phyloP scores from a whole-genome alignment of 2,888 invertebrate species.

The Malthinus seriepunctatus region DNA sequence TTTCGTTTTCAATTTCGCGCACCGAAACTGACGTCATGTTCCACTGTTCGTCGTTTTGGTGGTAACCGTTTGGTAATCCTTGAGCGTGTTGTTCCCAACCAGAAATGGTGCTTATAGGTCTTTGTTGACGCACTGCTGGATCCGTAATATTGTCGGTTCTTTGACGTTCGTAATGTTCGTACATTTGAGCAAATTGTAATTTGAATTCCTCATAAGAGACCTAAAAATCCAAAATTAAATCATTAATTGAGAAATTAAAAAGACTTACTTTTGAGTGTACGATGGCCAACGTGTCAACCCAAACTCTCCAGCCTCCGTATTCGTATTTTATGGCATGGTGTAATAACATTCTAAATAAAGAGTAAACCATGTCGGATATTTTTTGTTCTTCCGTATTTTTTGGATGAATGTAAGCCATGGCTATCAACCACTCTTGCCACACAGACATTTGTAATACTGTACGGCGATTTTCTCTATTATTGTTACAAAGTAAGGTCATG shows the following conservation, averaged over 20 bases:
- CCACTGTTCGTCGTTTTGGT: constrained; percentile 47
- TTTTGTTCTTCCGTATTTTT: constrained; percentile 93
- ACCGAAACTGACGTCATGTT: constrained; percentile 39
- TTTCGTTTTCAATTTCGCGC: constrained; percentile 47
- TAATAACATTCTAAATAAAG: constrained; percentile 93
- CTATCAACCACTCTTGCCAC: constrained; percentile 99
- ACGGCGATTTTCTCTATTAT: constrained; percentile 94
- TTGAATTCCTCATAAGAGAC: constrained; percentile 98
- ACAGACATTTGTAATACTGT: constrained; percentile 99
- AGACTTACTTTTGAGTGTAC: constrained; percentile 92
- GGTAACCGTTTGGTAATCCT: constrained; percentile 49
- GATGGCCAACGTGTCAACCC: constrained; percentile 99
- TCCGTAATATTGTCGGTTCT: constrained; percentile 94
- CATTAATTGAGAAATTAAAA: too few relatives aligned
- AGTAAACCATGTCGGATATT: constrained; percentile 97
- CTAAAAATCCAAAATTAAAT: constrained; percentile 55
- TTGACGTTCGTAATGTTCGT: constrained; percentile 92
- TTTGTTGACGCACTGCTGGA: constrained; percentile 87
- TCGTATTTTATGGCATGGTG: constrained; percentile 99
- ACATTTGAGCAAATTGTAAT: constrained; percentile 96
- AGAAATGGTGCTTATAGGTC: constrained; percentile 95
- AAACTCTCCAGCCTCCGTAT: constrained; percentile 99
- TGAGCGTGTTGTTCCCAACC: constrained; percentile 81
- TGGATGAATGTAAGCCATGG: constrained; percentile 97
- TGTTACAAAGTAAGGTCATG: constrained; percentile 97